phyloP scores from a whole-genome alignment of 2,888 invertebrate species.

The Sclerodermus sp. region DNA sequence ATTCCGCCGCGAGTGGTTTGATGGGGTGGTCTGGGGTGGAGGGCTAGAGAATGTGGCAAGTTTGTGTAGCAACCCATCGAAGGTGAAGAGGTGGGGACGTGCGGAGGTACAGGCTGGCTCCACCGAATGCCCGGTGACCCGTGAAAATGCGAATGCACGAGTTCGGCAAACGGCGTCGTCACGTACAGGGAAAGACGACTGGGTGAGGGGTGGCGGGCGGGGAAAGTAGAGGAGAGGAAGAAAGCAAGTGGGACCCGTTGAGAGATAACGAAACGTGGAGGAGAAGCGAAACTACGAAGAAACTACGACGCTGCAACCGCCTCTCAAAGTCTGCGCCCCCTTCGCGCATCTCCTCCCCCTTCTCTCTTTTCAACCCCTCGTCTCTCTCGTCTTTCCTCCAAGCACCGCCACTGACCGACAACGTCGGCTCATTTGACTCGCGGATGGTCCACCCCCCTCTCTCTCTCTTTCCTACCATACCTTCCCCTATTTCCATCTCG shows the following conservation, averaged over 20 bases:
- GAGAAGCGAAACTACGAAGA: not conserved
- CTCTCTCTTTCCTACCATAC: no score
- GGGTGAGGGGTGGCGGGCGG: not conserved
- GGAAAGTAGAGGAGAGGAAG: not conserved
- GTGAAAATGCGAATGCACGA: conserved; percentile 51
- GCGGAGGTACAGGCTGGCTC: no score
- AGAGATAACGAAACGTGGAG: not conserved
- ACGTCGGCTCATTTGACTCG: no score
- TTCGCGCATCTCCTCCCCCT: not conserved
- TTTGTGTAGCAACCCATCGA: not conserved
- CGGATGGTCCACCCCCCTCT: no score
- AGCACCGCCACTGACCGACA: no score
- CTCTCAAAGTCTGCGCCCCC: not conserved
- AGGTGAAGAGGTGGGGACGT: no score
- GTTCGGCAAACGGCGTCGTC: conserved; percentile 46
- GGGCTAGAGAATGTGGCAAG: conserved; percentile 4
- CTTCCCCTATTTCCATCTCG: no score
- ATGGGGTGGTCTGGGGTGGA: not conserved
- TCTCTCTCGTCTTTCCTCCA: not conserved
- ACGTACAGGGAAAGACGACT: conserved; percentile 25
- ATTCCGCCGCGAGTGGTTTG: conserved; percentile 18
- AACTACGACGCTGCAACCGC: not conserved
- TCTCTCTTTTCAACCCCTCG: not conserved
- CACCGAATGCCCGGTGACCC: conserved; percentile 46
- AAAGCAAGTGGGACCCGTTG: not conserved